Base-by-base conservation (phyloP, 1,140 invertebrate species). In the Liolophura sinensis region DNA sequence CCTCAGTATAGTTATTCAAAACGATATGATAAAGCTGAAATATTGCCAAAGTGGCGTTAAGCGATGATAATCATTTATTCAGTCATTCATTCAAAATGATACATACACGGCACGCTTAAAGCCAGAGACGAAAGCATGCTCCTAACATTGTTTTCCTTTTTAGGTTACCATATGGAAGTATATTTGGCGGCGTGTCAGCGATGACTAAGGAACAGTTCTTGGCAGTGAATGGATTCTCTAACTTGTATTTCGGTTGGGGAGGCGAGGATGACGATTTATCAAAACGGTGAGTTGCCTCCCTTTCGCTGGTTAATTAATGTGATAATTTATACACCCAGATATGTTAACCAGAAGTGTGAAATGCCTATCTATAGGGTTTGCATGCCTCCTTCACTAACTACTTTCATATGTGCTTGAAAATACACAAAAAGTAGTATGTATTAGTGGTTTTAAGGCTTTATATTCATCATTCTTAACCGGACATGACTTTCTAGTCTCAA, bases 161-260 rank as follows among this genome's bases (percentile, higher is more conserved):
- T 62, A 78, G 78, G 64, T 58, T 75, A 16, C 74, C 70, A n/a
- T 81, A 78, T 59, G 46, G 25, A 4, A 71, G 68, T 24, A 64
- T 80, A 49, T 75, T 75, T 61, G 81, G 80, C 49, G 81, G 81
- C 4, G 79, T 79, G n/a, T 60, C 66, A 15, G 74, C 76, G 4
- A 61, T 83, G 9, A 77, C 66, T 15, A 64, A 57, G 24, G 80
- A 87, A 22, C 88, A 91, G 66, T 96, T 91, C 82, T 85, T 89
- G 64, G 79, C 84, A 67, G 89, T 94, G 1, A 98, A 98, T 86
- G 96, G 96, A 1, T 96, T 96, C 88, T 94, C 93, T 16, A 97
- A 96, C 85, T 80, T 89, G 47, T 96, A 91, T 84, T 94, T 89
- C 85, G 94, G 92, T 0, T 94, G 91, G 92, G 92, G 86, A 18